Evolutionary conservation across 2,888 invertebrate genomes (phyloP), one percentile per base, ranked within the genome.

Genomic region (Dicranocentrus wangi): DNA sequence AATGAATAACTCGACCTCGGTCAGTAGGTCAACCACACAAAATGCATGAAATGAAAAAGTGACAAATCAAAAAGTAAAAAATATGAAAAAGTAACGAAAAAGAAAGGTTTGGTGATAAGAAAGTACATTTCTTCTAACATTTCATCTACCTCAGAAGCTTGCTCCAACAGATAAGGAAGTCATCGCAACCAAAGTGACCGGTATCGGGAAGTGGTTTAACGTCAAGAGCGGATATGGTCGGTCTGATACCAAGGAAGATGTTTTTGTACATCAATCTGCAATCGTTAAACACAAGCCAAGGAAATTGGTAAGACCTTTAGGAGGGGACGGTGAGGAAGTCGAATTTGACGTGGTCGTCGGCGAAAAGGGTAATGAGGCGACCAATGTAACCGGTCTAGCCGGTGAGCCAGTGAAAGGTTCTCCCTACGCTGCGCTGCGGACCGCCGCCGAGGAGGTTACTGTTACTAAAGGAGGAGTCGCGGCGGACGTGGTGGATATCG

Each of bases 331-430:
- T 87, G 98, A 98, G 91, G 93, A 94, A 87, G 99, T 99, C 87
- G 97, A 98, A 90, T 99, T 99, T 91, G 98, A 98, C 91, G 98
- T 99, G 88, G 98, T 98, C 87, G 96, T 96, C 89, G 99, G 99
- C 88, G 97, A 98, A 90, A 97, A 96, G 90, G 99, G 99, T 87
- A 97, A 95, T 88, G 99, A 99, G 90, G 99, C 99, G 87, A 95
- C 98, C 87, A 97, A 97, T 89, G 99, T 99, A 85, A 99, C 98
- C 87, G 99, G 99, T 81, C 97, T 98, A 84, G 94, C 94, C 84
- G 99, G 99, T 85, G 95, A 94, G 89, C 94, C 97, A 69, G 99
- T 96, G 63, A 95, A 97, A 88, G 98, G 99, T 87, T 97, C 97
- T 88, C 97, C 97, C 83, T 98, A 97, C 89, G 98, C 98, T n/a